A percentile compares a stretch with the other conserved stretches of the same genome.
Evolutionary conservation across 2,797 vertebrate genomes (phyloP).

Genomic region (Dermochelys coriacea): DNA sequence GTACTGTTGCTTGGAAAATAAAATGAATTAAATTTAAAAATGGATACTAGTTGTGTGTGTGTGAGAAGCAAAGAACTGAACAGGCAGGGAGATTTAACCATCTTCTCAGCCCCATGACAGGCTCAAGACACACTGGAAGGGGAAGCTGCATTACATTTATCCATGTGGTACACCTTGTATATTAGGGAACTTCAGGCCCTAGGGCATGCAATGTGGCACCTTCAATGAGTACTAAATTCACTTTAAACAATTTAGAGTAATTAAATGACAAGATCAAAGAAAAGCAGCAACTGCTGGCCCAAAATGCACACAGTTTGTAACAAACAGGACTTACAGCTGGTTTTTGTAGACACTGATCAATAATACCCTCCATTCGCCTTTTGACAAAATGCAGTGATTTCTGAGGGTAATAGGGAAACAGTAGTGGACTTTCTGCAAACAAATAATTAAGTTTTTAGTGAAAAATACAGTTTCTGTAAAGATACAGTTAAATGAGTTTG

Average conservation of each 20-base stretch:
- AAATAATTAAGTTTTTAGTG: background rate
- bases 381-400: constrained; percentile 98
- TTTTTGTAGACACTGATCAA: constrained; percentile 93
- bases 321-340: constrained; percentile 89
- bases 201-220: background rate
- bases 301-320: background rate
- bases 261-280: background rate
- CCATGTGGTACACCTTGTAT: rapidly evolving
- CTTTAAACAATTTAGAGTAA: background rate
- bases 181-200: background rate
- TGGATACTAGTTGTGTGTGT: background rate
- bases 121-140: background rate
- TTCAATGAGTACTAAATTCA: background rate
- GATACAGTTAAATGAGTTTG: background rate
- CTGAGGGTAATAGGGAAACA: constrained; percentile 95
- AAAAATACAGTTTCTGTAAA: background rate
- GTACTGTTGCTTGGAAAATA: background rate
- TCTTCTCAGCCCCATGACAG: background rate
- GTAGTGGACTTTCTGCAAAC: constrained; percentile 90
- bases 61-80: rapidly evolving
- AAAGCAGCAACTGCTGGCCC: background rate
- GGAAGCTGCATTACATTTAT: background rate
- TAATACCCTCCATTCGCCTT: constrained; percentile 93
- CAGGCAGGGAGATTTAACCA: background rate
- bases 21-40: background rate